A percentile compares a stretch with the other conserved stretches of the same genome.
Conservation (phyloP, 2,888 invertebrate species). For the Ophion costatus region DNA sequence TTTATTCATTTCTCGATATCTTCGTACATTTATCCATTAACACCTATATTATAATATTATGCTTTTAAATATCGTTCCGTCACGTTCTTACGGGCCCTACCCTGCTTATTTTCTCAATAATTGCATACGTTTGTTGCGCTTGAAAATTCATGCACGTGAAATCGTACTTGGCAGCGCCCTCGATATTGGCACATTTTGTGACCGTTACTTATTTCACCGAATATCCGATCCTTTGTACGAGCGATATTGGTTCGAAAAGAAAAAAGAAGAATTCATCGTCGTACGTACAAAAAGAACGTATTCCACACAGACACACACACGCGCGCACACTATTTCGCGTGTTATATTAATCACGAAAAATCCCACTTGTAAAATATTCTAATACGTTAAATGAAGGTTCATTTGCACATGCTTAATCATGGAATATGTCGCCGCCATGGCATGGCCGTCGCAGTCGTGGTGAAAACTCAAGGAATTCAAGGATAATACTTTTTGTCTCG, state of each 20-base stretch:
- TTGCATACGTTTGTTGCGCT: conserved; percentile 18
- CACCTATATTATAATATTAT: conserved; percentile 53
- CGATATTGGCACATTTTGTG: conserved; percentile 14
- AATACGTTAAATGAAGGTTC: conserved; percentile 7
- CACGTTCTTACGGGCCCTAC: neutral
- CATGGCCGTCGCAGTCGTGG: neutral
- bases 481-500: conserved; percentile 59
- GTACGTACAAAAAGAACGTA: neutral
- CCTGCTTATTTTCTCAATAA: neutral
- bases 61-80: conserved; percentile 37
- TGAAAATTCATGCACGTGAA: conserved; percentile 20
- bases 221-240: conserved; percentile 7
- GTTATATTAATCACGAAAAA: conserved; percentile 4
- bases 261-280: neutral
- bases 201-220: conserved; percentile 10
- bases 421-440: conserved; percentile 17
- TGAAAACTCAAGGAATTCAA: conserved; percentile 45
- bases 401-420: conserved; percentile 21
- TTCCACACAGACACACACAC: conserved; percentile 5
- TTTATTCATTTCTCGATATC: conserved; percentile 36
- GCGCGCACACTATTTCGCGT: neutral
- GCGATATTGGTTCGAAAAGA: neutral
- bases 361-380: conserved; percentile 13
- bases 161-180: conserved; percentile 23
- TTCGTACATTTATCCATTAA: conserved; percentile 43